Base-by-base conservation (phyloP, 2,797 vertebrate species). In the Telmatherina bonti region DNA sequence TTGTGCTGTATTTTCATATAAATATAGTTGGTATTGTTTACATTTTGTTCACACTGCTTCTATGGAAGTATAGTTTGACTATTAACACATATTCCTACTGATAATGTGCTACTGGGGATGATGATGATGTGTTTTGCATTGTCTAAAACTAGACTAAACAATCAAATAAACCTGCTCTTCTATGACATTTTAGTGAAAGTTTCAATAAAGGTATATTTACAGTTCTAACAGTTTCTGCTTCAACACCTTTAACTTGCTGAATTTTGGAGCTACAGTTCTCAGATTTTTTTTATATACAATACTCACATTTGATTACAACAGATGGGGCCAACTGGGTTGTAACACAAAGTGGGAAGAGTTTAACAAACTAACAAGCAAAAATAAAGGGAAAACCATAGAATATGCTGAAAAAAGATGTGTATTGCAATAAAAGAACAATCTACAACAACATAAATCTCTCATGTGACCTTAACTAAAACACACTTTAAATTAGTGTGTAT, bases 111-210 rank as follows among this genome's bases (percentile, higher is more conserved):
- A 62, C 52, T 24, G 4, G 16, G 12, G n/a, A n/a, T n/a, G 12
- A 43, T 43, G 41, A 56, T 74, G 58, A 56, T 24, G 60, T 54
- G 24, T 54, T 64, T 57, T 61, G 5, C 22, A 10, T 51, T 43
- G 30, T 67, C 58, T 57, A 18, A 52, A 65, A 47, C 24, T 60
- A 55, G 27, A 41, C 20, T 54, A 16, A n/a, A 24, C 0, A 33
- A 67, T 65, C 49, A 18, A 62, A 60, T 26, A 69, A 57, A 62
- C 0, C 8, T 53, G 18, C 18, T 31, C 24, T 62, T 43, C 41
- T 67, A 38, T 54, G 20, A 60, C 45, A 45, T 64, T 67, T 75
- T 7, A 45, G 6, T 67, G 36, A 51, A 45, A 3, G 20, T 45
- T 45, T 45, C n/a, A n/a, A n/a, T n/a, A n/a, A n/a, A 31, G 7